These are phyloP conservation scores for Rhamnusium bicolor DNA, from an alignment of 2,888 invertebrate species.

Conservation along the genomic window DNA sequence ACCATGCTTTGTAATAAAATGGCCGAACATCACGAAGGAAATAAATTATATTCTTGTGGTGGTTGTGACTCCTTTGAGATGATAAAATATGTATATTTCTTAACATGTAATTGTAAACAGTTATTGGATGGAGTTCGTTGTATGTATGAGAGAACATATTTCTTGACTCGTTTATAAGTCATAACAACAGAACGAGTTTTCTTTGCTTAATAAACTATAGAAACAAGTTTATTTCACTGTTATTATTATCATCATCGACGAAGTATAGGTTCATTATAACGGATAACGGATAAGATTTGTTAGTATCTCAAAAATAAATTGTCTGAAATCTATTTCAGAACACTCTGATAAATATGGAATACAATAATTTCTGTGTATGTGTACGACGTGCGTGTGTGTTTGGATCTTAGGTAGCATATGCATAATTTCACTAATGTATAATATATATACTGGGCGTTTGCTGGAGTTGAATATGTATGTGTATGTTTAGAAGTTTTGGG, in stretches of 20 bases:
- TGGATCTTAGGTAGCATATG: too few species aligned
- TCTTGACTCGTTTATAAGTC: background rate
- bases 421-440: too few species aligned
- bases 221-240: background rate
- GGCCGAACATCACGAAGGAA: background rate
- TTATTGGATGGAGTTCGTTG: background rate
- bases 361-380: too few species aligned
- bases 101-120: background rate
- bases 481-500: too few species aligned
- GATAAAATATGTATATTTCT: background rate
- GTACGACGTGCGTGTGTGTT: too few species aligned
- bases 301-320: too few species aligned
- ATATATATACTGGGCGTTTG: too few species aligned
- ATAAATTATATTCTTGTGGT: background rate
- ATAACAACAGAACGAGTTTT: background rate
- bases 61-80: conserved; percentile 1
- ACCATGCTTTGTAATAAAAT: conserved; percentile 4
- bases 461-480: background rate
- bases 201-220: background rate
- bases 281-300: too few species aligned
- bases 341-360: too few species aligned
- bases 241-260: too few species aligned
- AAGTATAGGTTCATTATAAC: too few species aligned
- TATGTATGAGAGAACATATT: background rate
- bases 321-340: too few species aligned